phyloP scores from a whole-genome alignment of 1,140 invertebrate species.

The Zaprionus ghesquierei region DNA sequence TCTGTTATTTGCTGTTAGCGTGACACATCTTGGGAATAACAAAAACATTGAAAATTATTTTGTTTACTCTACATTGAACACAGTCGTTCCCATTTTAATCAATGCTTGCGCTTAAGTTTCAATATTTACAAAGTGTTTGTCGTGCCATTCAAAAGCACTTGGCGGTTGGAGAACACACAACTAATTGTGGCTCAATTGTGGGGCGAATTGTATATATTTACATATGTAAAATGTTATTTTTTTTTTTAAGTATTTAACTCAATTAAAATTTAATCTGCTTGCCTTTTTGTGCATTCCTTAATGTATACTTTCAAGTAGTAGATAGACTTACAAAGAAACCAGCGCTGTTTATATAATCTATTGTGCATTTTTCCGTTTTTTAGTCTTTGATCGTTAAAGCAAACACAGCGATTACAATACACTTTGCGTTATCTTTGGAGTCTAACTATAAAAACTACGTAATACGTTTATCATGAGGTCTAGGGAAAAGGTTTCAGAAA shows the following conservation, averaged over 20 bases:
- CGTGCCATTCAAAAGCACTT: constrained; percentile 10
- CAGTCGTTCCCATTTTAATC: constrained; percentile 13
- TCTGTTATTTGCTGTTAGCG: not conserved
- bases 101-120: not conserved
- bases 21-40: constrained; percentile 40
- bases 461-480: not conserved
- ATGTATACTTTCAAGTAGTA: not conserved
- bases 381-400: not conserved
- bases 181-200: not conserved
- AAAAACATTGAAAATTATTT: constrained; percentile 5
- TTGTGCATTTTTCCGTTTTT: not conserved
- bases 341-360: not conserved
- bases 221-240: not conserved
- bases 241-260: not conserved
- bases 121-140: constrained; percentile 35
- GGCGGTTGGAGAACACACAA: not conserved
- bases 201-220: not conserved
- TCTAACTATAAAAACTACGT: constrained; percentile 13
- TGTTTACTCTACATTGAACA: not conserved
- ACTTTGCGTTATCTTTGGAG: constrained; percentile 1
- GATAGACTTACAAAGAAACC: not conserved
- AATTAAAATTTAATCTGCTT: not conserved
- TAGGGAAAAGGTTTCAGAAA: not conserved
- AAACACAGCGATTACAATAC: constrained; percentile 10
- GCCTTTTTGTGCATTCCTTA: not conserved